Evolutionary conservation across 2,797 vertebrate species (phyloP), one percentile per base, ranked within the genome.

Genomic region (Pampus argenteus): DNA sequence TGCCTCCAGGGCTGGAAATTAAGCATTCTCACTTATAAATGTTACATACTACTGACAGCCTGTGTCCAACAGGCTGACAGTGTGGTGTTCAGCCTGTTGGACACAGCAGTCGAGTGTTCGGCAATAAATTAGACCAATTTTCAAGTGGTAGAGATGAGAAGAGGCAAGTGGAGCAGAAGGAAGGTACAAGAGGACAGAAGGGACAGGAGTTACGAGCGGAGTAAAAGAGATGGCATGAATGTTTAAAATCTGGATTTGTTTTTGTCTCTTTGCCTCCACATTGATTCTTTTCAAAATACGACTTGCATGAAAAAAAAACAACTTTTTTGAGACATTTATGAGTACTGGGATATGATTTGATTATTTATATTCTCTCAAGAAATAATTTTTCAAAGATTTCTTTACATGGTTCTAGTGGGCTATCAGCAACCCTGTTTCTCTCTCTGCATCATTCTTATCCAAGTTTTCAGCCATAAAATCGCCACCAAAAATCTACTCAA

Each of bases 11-110:
- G 44, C 65, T 76, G 65, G 20, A 79, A 87, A 83, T 83, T 48
- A 73, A 65, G 66, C 48, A 56, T 70, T 48, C 66, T 62, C 69
- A 71, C 82, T 86, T 76, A 73, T 71, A 66, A 85, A 72, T 74
- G 47, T 75, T 81, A 54, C 76, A 76, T 70, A 67, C 71, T 66
- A 78, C 76, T 83, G 87, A 83, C 81, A 82, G 77, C 73, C 83
- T 88, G 85, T 83, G 82, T 87, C 83, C 77, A 84, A 85, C 85
- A 77, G 82, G 83, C 88, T 88, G 87, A 83, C 82, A 77, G 54
- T 78, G 74, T 83, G 71, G 26, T 55, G 65, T 59, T 79, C 83
- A 86, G 85, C 77, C 80, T 82, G 86, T 86, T 87, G 84, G 85
- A 87, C 85, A 85, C 85, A 74, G 88, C 72, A 76, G 79, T 85